Percentiles rank a stretch among this genome's conserved stretches.
Evolutionary conservation across 2,113 vertebrate species (phyloP).

Genomic region (Sula dactylatra): DNA sequence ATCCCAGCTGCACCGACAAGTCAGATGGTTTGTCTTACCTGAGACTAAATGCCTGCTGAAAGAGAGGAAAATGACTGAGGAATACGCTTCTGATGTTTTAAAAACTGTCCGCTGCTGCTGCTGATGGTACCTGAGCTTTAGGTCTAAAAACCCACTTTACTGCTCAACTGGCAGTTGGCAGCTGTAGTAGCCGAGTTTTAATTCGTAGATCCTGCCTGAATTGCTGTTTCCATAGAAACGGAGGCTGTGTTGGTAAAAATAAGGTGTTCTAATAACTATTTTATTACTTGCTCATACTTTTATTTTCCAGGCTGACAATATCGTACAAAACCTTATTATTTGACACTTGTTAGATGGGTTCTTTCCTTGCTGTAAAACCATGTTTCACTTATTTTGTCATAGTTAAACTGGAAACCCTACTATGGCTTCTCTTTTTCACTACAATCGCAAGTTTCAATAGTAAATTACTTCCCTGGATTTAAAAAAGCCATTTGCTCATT

Average conservation of each 20-base stretch:
- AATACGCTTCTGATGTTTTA: fast-evolving
- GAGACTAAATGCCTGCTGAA: background rate
- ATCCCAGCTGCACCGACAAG: background rate
- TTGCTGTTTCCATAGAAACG: slow-evolving; percentile 67
- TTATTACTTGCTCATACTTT: background rate
- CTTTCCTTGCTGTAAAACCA: background rate
- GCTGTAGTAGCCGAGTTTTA: background rate
- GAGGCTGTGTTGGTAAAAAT: background rate
- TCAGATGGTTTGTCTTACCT: fast-evolving
- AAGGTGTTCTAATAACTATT: slow-evolving; percentile 20
- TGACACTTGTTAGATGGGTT: background rate
- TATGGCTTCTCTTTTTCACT: background rate
- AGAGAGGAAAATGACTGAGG: background rate
- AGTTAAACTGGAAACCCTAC: background rate
- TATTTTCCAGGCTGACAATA: background rate
- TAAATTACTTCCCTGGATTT: background rate
- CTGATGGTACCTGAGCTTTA: background rate
- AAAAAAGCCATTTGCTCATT: background rate
- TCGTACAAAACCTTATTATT: background rate
- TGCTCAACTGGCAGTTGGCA: background rate
- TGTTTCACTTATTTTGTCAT: background rate
- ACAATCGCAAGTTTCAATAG: background rate
- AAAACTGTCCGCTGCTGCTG: background rate
- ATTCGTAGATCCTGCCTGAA: background rate
- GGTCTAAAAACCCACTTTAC: background rate